Base-by-base conservation (phyloP, 2,888 invertebrate genomes). In the Hesperia comma region DNA sequence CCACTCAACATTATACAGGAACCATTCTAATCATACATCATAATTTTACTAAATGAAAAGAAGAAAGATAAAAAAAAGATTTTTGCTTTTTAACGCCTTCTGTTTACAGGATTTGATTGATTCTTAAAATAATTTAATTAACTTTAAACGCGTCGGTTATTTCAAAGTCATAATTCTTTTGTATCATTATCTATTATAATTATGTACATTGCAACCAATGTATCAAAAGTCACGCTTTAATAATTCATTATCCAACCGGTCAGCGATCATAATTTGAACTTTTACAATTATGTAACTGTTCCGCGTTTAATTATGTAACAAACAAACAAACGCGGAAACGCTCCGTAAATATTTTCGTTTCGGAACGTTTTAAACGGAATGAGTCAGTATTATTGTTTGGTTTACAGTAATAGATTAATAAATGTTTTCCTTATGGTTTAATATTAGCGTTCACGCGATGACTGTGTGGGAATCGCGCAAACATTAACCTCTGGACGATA, bases 401-500 rank as follows among this genome's bases (percentile, higher is more conserved):
- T 51, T 58, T 53, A 51, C 26, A n/a, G 58, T 19, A 26, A 64
- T 46, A 58, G 57, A 58, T 64, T 64, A 58, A 40, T 51, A 57
- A 61, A 61, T 40, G 51, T 37, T 69, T 70, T 70, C 69, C 61
- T 68, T 67, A 41, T 46, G 43, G n/a, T 69, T 63, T 68, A 71
- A 70, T 69, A 69, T 69, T 69, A 67, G 69, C 63, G 49, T 58
- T 69, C 71, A 71, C 68, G 69, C 57, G 66, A 40, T 40, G 61
- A 61, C 26, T 60, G 66, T 67, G 56, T 61, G 68, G 61, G 49
- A 49, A 56, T 37, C 56, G 58, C 56, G 41, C 67, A 61, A 70
- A 72, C 69, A 72, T 72, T 72, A 72, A 71, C 71, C 70, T 69
- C 61, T 63, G 51, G 56, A 63, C 57, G 8, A 57, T 63, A 63